Evolutionary conservation across 2,113 vertebrate species (phyloP).

Genomic region (Excalfactoria chinensis): DNA sequence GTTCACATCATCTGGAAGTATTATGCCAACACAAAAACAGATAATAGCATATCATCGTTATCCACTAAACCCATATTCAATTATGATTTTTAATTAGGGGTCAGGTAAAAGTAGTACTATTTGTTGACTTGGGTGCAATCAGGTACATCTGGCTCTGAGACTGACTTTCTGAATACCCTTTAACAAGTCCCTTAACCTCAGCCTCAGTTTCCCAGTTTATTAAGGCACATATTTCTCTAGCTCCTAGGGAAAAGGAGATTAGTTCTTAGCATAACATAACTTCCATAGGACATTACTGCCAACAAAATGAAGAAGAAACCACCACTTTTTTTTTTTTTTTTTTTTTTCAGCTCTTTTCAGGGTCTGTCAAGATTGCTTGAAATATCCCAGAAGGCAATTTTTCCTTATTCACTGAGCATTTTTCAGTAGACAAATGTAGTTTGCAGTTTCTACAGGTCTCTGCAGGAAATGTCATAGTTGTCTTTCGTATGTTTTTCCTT

Average conservation of each 20-base stretch:
- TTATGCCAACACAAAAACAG: background rate
- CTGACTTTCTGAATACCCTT: background rate
- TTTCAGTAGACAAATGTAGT: conserved; percentile 13
- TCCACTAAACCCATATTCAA: background rate
- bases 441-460: conserved; percentile 43
- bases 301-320: background rate
- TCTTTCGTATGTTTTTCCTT: background rate
- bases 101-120: background rate
- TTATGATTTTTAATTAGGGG: background rate
- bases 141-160: background rate
- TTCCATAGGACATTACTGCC: background rate
- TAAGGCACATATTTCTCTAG: background rate
- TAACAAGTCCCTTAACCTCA: background rate
- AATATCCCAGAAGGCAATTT: conserved; percentile 32
- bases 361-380: background rate
- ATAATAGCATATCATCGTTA: background rate
- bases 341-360: background rate
- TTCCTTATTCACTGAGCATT: conserved; percentile 37
- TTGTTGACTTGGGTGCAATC: background rate
- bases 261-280: background rate
- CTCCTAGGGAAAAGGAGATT: background rate
- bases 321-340: background rate
- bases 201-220: background rate
- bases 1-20: background rate
- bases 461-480: background rate